Conservation (phyloP, 2,797 vertebrate genomes). For the Sebastolobus altivelis region DNA sequence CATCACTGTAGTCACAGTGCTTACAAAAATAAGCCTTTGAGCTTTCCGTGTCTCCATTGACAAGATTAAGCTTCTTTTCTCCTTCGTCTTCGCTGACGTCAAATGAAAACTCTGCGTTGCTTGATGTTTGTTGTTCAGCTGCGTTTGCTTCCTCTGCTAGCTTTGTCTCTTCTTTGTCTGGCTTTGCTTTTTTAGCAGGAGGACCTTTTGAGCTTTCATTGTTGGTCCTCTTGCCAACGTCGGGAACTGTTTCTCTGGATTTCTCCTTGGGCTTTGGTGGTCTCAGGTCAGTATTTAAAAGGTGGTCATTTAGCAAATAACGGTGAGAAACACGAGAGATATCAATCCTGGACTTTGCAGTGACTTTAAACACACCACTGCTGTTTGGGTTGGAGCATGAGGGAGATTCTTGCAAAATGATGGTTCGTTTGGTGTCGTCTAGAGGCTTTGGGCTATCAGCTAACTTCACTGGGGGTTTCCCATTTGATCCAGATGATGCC, state of each 20-base stretch:
- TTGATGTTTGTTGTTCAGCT: conserved; percentile 80
- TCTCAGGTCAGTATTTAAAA: conserved; percentile 68
- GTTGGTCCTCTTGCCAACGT: conserved; percentile 78
- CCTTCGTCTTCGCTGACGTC: conserved; percentile 90
- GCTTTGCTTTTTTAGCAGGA: conserved; percentile 87
- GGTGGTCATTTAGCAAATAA: conserved; percentile 78
- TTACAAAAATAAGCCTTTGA: conserved; percentile 89
- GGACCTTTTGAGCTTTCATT: conserved; percentile 79
- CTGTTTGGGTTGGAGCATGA: conserved; percentile 83
- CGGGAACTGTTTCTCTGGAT: conserved; percentile 82
- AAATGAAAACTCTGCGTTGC: conserved; percentile 83
- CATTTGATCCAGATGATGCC: conserved; percentile 74
- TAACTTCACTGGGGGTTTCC: conserved; percentile 82
- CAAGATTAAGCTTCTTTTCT: conserved; percentile 78
- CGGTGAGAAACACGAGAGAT: conserved; percentile 78
- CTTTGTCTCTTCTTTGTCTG: conserved; percentile 78
- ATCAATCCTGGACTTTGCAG: conserved; percentile 88
- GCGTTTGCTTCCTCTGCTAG: conserved; percentile 80
- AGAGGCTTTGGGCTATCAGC: conserved; percentile 75
- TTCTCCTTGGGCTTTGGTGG: conserved; percentile 75
- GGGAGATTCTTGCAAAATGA: conserved; percentile 84
- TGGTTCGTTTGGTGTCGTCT: conserved; percentile 81
- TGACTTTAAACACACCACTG: conserved; percentile 88
- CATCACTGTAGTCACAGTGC: conserved; percentile 91
- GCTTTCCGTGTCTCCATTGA: conserved; percentile 70